Conservation (phyloP, 2,797 vertebrate genomes). For the Acanthornis magna region DNA sequence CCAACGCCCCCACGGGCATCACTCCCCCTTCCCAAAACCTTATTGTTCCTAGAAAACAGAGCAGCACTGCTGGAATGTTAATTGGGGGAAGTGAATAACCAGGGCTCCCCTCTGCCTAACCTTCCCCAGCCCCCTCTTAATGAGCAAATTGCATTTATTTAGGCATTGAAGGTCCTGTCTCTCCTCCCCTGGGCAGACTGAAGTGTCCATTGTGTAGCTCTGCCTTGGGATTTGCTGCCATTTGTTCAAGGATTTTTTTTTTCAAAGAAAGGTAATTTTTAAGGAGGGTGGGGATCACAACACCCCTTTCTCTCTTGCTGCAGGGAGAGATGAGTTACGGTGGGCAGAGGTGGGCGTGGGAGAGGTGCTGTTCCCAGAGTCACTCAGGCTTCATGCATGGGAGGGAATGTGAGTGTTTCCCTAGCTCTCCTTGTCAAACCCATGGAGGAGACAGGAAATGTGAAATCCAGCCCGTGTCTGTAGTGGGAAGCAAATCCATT, state of each 20-base stretch:
- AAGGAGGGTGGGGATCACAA: neutral
- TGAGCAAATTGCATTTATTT: conserved; percentile 62
- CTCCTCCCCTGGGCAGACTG: neutral
- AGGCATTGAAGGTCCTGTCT: conserved; percentile 30
- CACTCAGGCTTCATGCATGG: rapidly evolving
- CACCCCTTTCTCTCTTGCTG: neutral
- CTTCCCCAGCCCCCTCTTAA: conserved; percentile 53
- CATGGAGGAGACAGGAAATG: rapidly evolving
- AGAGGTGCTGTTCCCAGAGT: neutral
- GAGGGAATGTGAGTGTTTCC: neutral
- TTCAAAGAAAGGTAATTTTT: neutral
- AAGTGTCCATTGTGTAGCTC: conserved; percentile 42
- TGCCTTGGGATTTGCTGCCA: conserved; percentile 7
- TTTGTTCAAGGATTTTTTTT: conserved; percentile 27
- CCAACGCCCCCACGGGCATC: neutral
- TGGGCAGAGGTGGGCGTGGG: neutral
- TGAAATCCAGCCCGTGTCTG: rapidly evolving
- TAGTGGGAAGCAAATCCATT: neutral
- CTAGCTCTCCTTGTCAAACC: neutral
- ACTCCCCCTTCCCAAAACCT: conserved; percentile 3
- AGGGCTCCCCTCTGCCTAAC: conserved; percentile 26
- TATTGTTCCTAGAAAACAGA: conserved; percentile 58
- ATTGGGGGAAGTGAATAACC: conserved; percentile 65
- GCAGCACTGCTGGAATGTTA: conserved; percentile 64
- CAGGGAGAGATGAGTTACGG: neutral